These are phyloP conservation scores for Eutrigla gurnardus DNA, from an alignment of 2,797 vertebrate genomes.

Conservation along the genomic window DNA sequence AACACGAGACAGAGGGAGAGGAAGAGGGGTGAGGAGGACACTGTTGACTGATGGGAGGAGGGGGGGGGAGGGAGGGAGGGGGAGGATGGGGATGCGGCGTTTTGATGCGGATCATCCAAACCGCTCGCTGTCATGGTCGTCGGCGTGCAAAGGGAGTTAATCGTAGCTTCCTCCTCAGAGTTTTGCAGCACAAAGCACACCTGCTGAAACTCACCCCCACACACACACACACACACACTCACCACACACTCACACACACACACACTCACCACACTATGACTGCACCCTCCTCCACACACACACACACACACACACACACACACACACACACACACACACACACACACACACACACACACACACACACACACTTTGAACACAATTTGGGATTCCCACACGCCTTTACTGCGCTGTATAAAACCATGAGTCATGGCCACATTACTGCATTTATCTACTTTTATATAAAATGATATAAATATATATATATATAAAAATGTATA, in stretches of 20 bases:
- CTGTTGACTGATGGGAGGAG: too few relatives aligned
- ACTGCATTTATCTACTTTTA: conserved; percentile 66
- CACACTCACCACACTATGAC: conserved; percentile 36
- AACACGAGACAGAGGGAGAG: conserved; percentile 66
- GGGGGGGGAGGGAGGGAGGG: conserved; percentile 20
- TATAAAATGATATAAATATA: background rate
- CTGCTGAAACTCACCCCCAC: conserved; percentile 57
- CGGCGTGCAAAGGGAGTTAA: background rate
- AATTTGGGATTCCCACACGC: conserved; percentile 58
- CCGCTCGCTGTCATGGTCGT: conserved; percentile 1
- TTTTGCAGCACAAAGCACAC: conserved; percentile 53
- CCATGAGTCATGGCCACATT: conserved; percentile 80
- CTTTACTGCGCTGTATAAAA: conserved; percentile 70
- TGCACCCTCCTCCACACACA: conserved; percentile 46
- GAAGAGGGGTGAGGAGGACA: conserved; percentile 22
- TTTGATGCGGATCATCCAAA: conserved; percentile 3
- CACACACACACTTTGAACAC: conserved; percentile 29
- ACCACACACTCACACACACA: background rate
- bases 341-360: conserved; percentile 30
- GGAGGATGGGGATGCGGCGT: background rate
- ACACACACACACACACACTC: background rate
- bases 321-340: background rate
- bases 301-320: background rate
- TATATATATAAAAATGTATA: background rate
- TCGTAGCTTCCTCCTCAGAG: conserved; percentile 29